phyloP scores from a whole-genome alignment of 2,888 invertebrate species.

The Hirtodrosophila alboralis region DNA sequence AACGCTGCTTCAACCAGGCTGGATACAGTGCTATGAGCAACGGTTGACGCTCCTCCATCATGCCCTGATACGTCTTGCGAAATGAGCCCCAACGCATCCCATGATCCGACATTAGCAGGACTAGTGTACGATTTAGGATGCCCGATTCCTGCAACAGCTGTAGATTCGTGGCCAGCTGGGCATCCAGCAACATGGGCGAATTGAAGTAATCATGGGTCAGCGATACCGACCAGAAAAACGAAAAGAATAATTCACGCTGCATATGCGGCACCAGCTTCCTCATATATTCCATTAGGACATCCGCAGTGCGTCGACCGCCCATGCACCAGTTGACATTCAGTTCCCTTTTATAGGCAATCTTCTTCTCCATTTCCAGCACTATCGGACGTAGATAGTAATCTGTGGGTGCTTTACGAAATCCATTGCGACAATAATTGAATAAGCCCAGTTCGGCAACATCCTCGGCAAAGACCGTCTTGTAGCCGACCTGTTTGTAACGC shows the following conservation, averaged over 20 bases:
- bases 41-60: slow-evolving; percentile 94
- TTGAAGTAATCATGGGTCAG: slow-evolving; percentile 94
- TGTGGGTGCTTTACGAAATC: slow-evolving; percentile 91
- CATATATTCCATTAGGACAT: slow-evolving; percentile 90
- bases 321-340: slow-evolving; percentile 77
- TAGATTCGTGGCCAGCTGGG: slow-evolving; percentile 71
- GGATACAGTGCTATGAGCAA: slow-evolving; percentile 91
- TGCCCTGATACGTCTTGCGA: slow-evolving; percentile 91
- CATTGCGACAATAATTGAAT: slow-evolving; percentile 91
- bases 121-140: slow-evolving; percentile 84
- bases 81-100: slow-evolving; percentile 95
- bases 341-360: slow-evolving; percentile 86
- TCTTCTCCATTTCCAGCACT: slow-evolving; percentile 88
- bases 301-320: slow-evolving; percentile 86
- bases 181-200: slow-evolving; percentile 90
- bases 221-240: slow-evolving; percentile 93
- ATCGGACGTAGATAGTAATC: slow-evolving; percentile 93
- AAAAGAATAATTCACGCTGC: slow-evolving; percentile 88
- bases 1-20: slow-evolving; percentile 87
- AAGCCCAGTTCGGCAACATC: slow-evolving; percentile 91
- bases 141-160: slow-evolving; percentile 86
- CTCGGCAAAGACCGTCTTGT: slow-evolving; percentile 92
- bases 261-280: slow-evolving; percentile 87
- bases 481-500: slow-evolving; percentile 89
- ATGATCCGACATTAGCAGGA: slow-evolving; percentile 93